These are phyloP conservation scores for Sinotaia quadrata DNA, from an alignment of 2,888 invertebrate genomes.

Conservation along the genomic window DNA sequence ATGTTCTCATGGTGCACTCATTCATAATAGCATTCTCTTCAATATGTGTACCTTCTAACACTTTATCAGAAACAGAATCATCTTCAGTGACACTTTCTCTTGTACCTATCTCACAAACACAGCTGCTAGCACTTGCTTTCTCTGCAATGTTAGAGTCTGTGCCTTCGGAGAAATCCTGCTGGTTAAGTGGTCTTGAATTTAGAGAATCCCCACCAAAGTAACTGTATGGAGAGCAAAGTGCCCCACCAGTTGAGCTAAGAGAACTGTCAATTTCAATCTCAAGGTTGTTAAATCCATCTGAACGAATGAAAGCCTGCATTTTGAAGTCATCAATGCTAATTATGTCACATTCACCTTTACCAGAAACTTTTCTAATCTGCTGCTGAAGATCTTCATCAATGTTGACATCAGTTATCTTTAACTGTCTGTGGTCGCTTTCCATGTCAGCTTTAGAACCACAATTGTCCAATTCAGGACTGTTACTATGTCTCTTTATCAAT, in stretches of 20 bases:
- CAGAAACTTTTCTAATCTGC: slow-evolving; percentile 43
- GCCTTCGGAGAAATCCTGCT: not conserved
- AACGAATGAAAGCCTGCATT: slow-evolving; percentile 57
- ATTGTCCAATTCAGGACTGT: not conserved
- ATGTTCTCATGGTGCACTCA: slow-evolving; percentile 2
- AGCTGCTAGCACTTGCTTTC: not conserved
- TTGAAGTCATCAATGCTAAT: slow-evolving; percentile 59
- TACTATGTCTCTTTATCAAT: not conserved
- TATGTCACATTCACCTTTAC: slow-evolving; percentile 53
- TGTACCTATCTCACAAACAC: not conserved
- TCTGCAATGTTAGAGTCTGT: not conserved
- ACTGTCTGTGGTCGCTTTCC: not conserved
- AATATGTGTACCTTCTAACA: not conserved
- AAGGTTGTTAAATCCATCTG: slow-evolving; percentile 58
- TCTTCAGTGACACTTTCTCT: not conserved
- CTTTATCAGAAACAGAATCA: not conserved
- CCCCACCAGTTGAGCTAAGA: not conserved
- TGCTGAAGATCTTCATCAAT: slow-evolving; percentile 46
- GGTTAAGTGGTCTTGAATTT: not conserved
- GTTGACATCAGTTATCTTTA: slow-evolving; percentile 9
- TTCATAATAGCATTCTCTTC: not conserved
- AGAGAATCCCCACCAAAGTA: not conserved
- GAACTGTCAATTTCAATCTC: slow-evolving; percentile 54
- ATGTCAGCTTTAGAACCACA: too few relatives aligned
- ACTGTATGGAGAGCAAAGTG: not conserved